Percentiles rank a stretch among this genome's conserved stretches.
phyloP scores from a whole-genome alignment of 2,797 vertebrate genomes.

The Mus caroli region DNA sequence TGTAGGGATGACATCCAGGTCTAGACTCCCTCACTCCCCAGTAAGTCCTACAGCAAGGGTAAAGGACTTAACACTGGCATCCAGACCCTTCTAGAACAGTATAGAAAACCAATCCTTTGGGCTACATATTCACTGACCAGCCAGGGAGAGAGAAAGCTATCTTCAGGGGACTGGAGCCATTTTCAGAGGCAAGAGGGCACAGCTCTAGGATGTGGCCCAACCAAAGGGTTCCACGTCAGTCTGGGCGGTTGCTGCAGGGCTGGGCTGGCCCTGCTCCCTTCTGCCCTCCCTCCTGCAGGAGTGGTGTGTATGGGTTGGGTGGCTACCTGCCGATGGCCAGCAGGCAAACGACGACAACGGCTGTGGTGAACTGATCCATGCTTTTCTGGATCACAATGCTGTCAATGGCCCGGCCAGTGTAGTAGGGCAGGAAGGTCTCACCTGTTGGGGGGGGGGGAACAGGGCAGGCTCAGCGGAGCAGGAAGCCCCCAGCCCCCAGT shows the following conservation, averaged over 20 bases:
- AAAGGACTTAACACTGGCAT: not conserved
- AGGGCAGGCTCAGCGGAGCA: not conserved
- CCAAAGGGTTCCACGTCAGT: not conserved
- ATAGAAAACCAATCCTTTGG: not conserved
- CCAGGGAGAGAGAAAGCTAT: not conserved
- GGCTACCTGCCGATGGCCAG: constrained; percentile 94
- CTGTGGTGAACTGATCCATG: constrained; percentile 93
- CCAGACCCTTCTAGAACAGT: not conserved
- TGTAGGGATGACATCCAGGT: not conserved
- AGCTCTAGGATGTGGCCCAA: not conserved
- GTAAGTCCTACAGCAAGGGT: not conserved
- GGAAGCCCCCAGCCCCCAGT: not conserved
- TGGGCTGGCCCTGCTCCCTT: not conserved
- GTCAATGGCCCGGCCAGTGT: constrained; percentile 95
- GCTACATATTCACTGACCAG: not conserved
- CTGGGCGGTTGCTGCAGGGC: not conserved
- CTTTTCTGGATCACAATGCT: constrained; percentile 95
- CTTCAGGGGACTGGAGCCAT: not conserved
- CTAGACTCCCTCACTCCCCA: not conserved
- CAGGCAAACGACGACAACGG: constrained; percentile 89
- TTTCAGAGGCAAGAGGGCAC: not conserved
- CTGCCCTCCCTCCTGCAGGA: not conserved
- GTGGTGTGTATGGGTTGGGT: rapidly evolving
- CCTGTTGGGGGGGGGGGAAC: constrained; percentile 86
- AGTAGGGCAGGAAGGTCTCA: constrained; percentile 96